Evolutionary conservation across 2,113 vertebrate species (phyloP), one percentile per base, ranked within the genome.

Genomic region (Thomomys bottae): DNA sequence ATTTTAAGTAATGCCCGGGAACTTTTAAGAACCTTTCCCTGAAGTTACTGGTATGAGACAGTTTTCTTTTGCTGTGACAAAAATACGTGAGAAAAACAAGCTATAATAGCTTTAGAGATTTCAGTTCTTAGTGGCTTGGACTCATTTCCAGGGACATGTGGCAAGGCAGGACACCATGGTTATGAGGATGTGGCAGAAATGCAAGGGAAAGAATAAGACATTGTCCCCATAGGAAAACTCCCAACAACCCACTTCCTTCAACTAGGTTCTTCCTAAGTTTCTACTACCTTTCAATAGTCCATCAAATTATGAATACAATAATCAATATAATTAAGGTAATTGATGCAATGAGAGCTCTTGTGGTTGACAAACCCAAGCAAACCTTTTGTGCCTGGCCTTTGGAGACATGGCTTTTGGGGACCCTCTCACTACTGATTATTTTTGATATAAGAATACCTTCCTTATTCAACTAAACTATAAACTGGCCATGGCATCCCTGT

Each of bases 381-480:
- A 42, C 3, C 82, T 57, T 23, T 14, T 28, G n/a, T 5, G 20
- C 8, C 67, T 26, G 63, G n/a, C 6, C 63, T 67, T 84, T 72
- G 49, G 10, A 6, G 70, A 21, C 26, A 71, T 54, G 49, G 49
- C 18, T 40, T 84, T 57, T 59, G 71, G 26, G 30, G 36, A n/a
- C 45, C 24, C 9, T 36, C 36, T 4, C 3, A 12, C 5, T 66
- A 6, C 12, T 76, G 28, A 40, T 49, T 63, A 9, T 30, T 45
- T 73, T 8, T 6, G 12, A 45, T 59, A 4, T 70, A 21, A 9
- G 5, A 70, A 68, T n/a, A 6, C 38, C 67, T 84, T 91, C 67
- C 87, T 87, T 84, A 68, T n/a, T 30, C 34, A 84, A 49, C 30
- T 61, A 66, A 85, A 30, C 85, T 40, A n/a, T n/a, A 79, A 63